Percentiles rank a stretch among this genome's conserved stretches.
Evolutionary conservation across 2,113 vertebrate genomes (phyloP).

Genomic region (Hystrix brachyura): DNA sequence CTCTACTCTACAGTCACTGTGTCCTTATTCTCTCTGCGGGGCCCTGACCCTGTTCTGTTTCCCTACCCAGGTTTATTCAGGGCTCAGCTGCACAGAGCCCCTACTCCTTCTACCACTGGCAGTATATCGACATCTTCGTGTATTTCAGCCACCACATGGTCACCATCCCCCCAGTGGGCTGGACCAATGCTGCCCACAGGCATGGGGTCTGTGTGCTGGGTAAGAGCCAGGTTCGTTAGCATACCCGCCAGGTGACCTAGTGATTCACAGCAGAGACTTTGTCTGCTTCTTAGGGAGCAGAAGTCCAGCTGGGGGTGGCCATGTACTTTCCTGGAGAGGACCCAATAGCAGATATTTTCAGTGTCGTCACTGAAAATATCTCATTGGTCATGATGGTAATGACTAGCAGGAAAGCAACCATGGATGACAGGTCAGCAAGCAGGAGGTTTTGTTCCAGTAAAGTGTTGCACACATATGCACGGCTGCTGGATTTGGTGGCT

Average conservation of each 20-base stretch:
- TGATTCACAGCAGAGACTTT: not conserved
- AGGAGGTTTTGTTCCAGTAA: fast-evolving
- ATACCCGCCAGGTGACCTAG: fast-evolving
- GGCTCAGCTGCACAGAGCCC: conserved; percentile 88
- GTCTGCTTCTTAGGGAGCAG: fast-evolving
- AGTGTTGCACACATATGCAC: fast-evolving
- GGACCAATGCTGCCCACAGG: conserved; percentile 95
- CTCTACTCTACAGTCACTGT: fast-evolving
- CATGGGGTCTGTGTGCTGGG: conserved; percentile 94
- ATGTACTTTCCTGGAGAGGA: not conserved
- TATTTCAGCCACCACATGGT: conserved; percentile 96
- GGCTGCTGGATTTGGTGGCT: not conserved
- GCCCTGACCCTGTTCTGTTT: not conserved
- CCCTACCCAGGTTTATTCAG: conserved; percentile 92
- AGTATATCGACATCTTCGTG: conserved; percentile 95
- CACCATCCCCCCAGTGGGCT: conserved; percentile 95
- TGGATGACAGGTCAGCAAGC: too few species aligned
- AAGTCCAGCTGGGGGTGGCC: fast-evolving
- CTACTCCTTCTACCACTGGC: conserved; percentile 98
- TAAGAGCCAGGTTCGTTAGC: conserved; percentile 80
- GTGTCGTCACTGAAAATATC: too few species aligned
- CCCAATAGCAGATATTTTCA: fast-evolving
- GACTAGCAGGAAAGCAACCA: fast-evolving
- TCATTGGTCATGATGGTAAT: fast-evolving
- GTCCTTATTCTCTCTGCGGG: not conserved